Evolutionary conservation across 2,797 vertebrate species (phyloP).

Genomic region (Chrysocyon brachyurus): DNA sequence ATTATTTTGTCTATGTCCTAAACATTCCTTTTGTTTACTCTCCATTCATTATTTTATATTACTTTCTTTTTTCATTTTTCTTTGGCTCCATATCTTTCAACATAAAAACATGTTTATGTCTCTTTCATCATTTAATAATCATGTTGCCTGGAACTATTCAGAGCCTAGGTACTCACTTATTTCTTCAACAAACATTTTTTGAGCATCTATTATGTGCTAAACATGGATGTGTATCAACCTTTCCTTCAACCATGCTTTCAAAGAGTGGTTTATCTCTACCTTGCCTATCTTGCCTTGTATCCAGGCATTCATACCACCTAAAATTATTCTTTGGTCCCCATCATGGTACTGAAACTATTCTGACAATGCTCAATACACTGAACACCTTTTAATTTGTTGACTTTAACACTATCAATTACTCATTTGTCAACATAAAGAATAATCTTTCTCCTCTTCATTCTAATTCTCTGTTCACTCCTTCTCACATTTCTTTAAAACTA

Average conservation of each 20-base stretch:
- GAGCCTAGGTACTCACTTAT: neutral
- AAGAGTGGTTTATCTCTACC: neutral
- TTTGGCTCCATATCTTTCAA: neutral
- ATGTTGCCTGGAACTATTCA: neutral
- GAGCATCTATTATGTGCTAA: neutral
- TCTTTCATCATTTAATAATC: neutral
- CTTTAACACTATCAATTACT: neutral
- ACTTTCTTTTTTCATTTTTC: neutral
- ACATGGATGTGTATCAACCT: neutral
- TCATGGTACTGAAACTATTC: neutral
- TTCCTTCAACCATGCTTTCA: neutral
- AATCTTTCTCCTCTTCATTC: neutral
- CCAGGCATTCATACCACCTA: neutral
- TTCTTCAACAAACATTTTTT: neutral
- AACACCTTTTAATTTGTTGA: neutral
- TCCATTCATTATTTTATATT: neutral
- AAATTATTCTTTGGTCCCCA: neutral
- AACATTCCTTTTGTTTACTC: neutral
- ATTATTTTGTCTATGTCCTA: neutral
- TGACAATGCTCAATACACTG: neutral
- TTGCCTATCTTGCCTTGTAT: neutral
- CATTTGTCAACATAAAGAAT: neutral
- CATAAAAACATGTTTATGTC: neutral
- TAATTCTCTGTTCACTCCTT: neutral
- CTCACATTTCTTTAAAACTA: neutral